Evolutionary conservation across 2,113 vertebrate species (phyloP).

Genomic region (Tiliqua scincoides): DNA sequence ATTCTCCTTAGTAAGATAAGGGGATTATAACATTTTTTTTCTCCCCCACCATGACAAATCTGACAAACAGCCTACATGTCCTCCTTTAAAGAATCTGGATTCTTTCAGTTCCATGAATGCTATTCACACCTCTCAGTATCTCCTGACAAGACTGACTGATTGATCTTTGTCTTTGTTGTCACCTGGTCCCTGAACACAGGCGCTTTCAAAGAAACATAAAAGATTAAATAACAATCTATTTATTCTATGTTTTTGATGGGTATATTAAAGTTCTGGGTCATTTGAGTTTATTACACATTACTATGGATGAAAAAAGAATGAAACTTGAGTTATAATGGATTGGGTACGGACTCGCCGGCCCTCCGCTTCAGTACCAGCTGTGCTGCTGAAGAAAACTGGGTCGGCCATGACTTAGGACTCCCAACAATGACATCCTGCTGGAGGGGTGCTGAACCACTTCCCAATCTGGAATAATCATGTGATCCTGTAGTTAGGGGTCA

Average conservation of each 20-base stretch:
- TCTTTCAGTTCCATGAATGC: neutral
- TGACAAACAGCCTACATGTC: neutral
- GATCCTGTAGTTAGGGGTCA: no score
- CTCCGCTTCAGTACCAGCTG: neutral
- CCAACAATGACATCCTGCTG: no score
- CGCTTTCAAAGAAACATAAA: neutral
- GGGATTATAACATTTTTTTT: conserved; percentile 1
- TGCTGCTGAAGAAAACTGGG: no score
- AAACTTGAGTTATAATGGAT: neutral
- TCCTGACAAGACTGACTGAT: neutral
- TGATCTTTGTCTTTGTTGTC: neutral
- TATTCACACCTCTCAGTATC: neutral
- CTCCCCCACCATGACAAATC: neutral
- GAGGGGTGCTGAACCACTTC: no score
- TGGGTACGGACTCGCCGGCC: no score
- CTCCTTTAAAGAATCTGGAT: neutral
- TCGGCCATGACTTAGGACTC: no score
- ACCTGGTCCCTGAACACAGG: neutral
- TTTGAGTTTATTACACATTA: neutral
- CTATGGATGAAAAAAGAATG: neutral
- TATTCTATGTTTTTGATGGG: neutral
- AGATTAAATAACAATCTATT: neutral
- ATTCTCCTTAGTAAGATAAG: conserved; percentile 10
- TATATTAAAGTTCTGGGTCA: neutral
- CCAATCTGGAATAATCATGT: no score